Conservation (phyloP, 2,113 vertebrate species). For the Nibea coibor region DNA sequence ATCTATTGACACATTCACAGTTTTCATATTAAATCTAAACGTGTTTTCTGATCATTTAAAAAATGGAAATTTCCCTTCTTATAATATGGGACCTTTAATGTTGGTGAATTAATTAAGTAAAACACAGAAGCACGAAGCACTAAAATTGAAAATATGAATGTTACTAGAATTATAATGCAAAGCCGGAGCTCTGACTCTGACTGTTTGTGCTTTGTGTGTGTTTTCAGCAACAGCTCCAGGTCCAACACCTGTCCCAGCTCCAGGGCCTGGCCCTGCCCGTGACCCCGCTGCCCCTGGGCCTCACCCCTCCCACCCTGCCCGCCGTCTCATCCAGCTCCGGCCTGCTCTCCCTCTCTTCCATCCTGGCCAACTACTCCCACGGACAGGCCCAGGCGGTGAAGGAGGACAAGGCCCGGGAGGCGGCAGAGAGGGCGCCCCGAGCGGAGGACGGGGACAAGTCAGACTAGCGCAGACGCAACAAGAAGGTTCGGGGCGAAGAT, state of each 20-base stretch:
- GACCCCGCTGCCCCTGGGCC: slow-evolving; percentile 92
- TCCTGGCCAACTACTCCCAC: slow-evolving; percentile 88
- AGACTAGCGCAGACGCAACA: slow-evolving; percentile 82
- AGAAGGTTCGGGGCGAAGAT: slow-evolving; percentile 29
- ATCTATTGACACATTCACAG: too few species aligned
- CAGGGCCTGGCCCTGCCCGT: slow-evolving; percentile 96
- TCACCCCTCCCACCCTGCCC: slow-evolving; percentile 90
- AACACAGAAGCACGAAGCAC: too few species aligned
- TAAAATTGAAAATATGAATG: too few species aligned
- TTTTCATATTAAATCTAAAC: too few species aligned
- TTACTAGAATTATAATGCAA: too few species aligned
- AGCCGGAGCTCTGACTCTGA: neutral
- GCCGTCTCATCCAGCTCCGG: slow-evolving; percentile 92
- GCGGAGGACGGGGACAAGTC: slow-evolving; percentile 96
- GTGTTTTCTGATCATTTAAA: too few species aligned
- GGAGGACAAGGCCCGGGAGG: slow-evolving; percentile 95
- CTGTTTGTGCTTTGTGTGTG: neutral
- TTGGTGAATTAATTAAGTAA: too few species aligned
- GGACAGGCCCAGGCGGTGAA: slow-evolving; percentile 92
- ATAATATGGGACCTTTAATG: too few species aligned
- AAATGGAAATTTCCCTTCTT: too few species aligned
- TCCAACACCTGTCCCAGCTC: slow-evolving; percentile 97
- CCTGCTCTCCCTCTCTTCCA: slow-evolving; percentile 93
- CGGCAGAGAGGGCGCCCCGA: slow-evolving; percentile 86
- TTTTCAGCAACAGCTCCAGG: slow-evolving; percentile 97